Evolutionary conservation across 2,888 invertebrate genomes (phyloP).

Genomic region (Drosophila nigricruria): DNA sequence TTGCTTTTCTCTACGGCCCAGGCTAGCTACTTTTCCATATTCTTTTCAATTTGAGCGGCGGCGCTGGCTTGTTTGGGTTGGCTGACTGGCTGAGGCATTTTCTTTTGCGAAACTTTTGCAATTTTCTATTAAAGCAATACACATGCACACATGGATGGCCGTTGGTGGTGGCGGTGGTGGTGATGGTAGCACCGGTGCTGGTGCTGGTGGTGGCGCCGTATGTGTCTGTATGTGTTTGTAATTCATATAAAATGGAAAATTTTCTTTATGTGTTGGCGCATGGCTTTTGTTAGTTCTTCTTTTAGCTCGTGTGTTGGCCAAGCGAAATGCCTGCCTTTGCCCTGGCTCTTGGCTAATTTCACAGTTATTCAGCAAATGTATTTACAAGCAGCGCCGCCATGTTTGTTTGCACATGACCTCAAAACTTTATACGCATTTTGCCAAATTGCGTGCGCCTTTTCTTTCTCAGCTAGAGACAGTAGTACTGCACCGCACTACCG

Average conservation of each 20-base stretch:
- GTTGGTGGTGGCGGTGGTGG: conserved; percentile 15
- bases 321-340: conserved; percentile 41
- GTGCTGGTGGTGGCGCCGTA: conserved; percentile 31
- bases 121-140: conserved; percentile 81
- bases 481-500: background rate
- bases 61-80: conserved; percentile 65
- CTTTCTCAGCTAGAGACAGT: conserved; percentile 31
- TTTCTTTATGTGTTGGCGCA: conserved; percentile 76
- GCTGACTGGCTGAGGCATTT: conserved; percentile 75
- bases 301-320: conserved; percentile 40
- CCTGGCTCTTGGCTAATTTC: conserved; percentile 45
- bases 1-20: conserved; percentile 46
- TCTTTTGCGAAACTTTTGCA: conserved; percentile 81
- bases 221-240: conserved; percentile 52
- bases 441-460: conserved; percentile 72
- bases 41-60: conserved; percentile 79
- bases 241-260: conserved; percentile 76
- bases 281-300: conserved; percentile 72
- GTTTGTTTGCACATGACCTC: conserved; percentile 74
- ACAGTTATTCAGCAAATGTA: conserved; percentile 77
- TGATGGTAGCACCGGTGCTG: conserved; percentile 19
- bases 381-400: conserved; percentile 73
- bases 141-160: conserved; percentile 63
- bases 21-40: conserved; percentile 79
- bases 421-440: conserved; percentile 75